Percentiles rank a stretch among this genome's conserved stretches.
Conservation (phyloP, 2,797 vertebrate species). For the Diceros bicornis region DNA sequence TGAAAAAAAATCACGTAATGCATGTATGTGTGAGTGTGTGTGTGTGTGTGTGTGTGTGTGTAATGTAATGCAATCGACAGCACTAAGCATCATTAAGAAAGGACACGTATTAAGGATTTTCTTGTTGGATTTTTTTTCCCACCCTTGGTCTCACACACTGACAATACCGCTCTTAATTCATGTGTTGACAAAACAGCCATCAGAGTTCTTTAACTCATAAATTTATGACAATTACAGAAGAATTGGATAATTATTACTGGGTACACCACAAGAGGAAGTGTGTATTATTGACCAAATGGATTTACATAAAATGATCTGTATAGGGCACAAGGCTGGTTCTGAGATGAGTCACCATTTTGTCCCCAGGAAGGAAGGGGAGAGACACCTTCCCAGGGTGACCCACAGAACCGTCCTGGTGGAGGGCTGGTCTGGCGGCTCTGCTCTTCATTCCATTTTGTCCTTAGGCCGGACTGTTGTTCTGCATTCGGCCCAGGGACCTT, state of each 20-base stretch:
- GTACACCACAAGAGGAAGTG: background rate
- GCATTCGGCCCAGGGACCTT: background rate
- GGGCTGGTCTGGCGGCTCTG: background rate
- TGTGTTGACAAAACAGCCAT: background rate
- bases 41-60: background rate
- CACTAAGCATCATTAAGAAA: background rate
- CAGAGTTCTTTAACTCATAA: background rate
- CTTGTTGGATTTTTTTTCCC: background rate
- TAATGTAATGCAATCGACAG: accelerated
- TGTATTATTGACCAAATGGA: accelerated
- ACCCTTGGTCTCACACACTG: background rate
- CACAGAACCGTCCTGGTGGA: background rate
- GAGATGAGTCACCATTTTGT: background rate
- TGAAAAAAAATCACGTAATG: background rate
- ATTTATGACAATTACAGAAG: background rate
- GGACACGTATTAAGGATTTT: background rate
- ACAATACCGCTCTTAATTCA: background rate
- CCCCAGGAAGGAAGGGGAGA: background rate
- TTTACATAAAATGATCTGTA: background rate
- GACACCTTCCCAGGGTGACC: background rate
- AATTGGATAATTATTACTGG: too few species aligned
- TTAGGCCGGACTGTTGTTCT: background rate
- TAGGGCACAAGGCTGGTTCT: background rate
- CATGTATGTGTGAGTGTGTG: too few species aligned
- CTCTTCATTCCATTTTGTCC: too few species aligned